phyloP scores from a whole-genome alignment of 2,888 invertebrate species.

The Lypha dubia region DNA sequence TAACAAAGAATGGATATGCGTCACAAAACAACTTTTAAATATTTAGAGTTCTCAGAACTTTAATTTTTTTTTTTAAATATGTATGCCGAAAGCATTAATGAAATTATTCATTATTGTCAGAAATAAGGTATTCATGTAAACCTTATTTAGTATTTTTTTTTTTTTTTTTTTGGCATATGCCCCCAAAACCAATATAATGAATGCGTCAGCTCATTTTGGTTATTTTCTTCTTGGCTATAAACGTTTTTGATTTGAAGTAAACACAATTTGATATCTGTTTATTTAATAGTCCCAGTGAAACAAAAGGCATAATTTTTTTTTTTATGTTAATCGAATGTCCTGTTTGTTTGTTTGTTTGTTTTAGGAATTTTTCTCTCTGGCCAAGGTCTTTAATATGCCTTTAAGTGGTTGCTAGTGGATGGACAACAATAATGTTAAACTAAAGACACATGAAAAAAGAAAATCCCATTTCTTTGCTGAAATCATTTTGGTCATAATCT shows the following conservation, averaged over 20 bases:
- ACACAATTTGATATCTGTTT: conserved; percentile 23
- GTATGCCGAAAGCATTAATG: too few species aligned
- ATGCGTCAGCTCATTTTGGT: not conserved
- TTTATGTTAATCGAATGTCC: conserved; percentile 53
- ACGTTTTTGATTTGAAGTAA: conserved; percentile 10
- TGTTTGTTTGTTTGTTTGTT: conserved; percentile 38
- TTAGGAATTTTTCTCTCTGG: not conserved
- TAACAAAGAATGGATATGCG: too few species aligned
- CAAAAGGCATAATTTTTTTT: conserved; percentile 49
- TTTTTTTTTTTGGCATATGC: not conserved
- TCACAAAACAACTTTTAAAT: too few species aligned
- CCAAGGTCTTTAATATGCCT: not conserved
- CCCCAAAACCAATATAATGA: not conserved
- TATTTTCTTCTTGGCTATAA: not conserved
- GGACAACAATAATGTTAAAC: not conserved
- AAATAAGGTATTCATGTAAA: too few species aligned
- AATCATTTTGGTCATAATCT: conserved; percentile 55
- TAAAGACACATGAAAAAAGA: conserved; percentile 2
- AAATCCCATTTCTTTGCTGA: conserved; percentile 41
- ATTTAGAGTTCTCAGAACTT: too few species aligned
- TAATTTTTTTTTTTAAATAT: too few species aligned
- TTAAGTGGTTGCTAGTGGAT: not conserved
- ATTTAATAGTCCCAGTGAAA: conserved; percentile 27
- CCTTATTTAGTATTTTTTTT: too few species aligned
- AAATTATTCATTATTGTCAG: too few species aligned